Conservation (phyloP, 2,113 vertebrate species). For the Chinchilla lanigera region DNA sequence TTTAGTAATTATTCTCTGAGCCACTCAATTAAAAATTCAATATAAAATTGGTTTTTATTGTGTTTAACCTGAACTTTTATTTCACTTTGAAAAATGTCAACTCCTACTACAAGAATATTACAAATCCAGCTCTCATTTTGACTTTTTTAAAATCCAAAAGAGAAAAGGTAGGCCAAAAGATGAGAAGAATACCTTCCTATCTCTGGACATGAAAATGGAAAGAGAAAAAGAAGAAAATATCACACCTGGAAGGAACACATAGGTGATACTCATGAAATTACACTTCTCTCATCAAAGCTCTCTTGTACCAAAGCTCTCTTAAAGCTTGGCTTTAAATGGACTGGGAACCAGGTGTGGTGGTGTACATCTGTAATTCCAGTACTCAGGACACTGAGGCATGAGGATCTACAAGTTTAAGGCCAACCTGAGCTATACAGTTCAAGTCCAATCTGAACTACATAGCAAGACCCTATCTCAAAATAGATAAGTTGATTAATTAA, state of each 20-base stretch:
- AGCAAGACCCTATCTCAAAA: neutral
- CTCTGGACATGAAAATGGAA: neutral
- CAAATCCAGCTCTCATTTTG: neutral
- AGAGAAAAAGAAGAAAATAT: neutral
- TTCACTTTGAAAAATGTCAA: slow-evolving; percentile 14
- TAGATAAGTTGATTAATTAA: neutral
- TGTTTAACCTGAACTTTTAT: neutral
- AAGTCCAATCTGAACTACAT: neutral
- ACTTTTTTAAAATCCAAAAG: slow-evolving; percentile 46
- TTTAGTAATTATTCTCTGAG: slow-evolving; percentile 29
- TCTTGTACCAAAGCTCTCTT: neutral
- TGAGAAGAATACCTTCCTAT: neutral
- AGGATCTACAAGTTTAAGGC: neutral
- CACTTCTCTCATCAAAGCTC: neutral
- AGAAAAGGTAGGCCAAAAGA: neutral
- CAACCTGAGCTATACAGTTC: neutral
- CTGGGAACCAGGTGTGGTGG: neutral
- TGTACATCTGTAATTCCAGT: neutral
- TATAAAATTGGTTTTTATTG: neutral
- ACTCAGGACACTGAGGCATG: neutral
- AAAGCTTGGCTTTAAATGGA: neutral
- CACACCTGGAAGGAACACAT: neutral
- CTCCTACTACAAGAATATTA: neutral
- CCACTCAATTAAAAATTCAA: slow-evolving; percentile 2
- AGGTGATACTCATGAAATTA: neutral